Evolutionary conservation across 2,888 invertebrate genomes (phyloP), one percentile per base, ranked within the genome.

Genomic region (Herminia tarsipennalis): DNA sequence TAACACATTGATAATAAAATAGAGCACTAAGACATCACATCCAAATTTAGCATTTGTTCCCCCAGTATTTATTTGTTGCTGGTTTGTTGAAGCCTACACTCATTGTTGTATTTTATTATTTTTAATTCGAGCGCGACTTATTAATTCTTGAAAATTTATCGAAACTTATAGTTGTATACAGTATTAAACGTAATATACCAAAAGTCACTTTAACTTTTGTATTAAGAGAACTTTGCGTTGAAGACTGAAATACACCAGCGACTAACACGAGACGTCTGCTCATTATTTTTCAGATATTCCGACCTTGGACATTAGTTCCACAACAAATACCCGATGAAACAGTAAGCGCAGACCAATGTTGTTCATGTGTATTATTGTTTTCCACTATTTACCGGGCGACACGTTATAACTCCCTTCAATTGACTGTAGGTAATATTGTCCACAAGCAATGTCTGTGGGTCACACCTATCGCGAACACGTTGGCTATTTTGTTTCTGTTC

Each of bases 201-300:
- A n/a, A 14, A n/a, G 20, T 33, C 13, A 21, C n/a, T 12, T 3
- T 18, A 36, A 18, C 17, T 25, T 16, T 17, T 25, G 9, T 35
- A 21, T 29, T 6, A 20, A 21, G 3, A 29, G 53, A 61, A 60
- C 66, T 65, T 62, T 71, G 67, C 48, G 75, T 76, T 79, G 73
- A 78, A 77, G 77, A 71, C 72, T 77, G 65, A 64, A 80, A 76
- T 77, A 76, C 77, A 78, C 83, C 84, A 81, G 83, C 81, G 77
- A 86, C 81, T 89, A 88, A 90, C 73, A 72, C 82, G 76, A 78
- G 76, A 70, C 77, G 81, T 88, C 86, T 88, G 85, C 86, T 91
- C 89, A 69, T 89, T 89, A 70, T 88, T 89, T 88, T 91, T 89
- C 90, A 91, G 90, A 91, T 91, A 78, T 87, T 90, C 84, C 87